These are phyloP conservation scores for Drosophila bipectinata DNA, from an alignment of 1,140 invertebrate species.

Conservation along the genomic window DNA sequence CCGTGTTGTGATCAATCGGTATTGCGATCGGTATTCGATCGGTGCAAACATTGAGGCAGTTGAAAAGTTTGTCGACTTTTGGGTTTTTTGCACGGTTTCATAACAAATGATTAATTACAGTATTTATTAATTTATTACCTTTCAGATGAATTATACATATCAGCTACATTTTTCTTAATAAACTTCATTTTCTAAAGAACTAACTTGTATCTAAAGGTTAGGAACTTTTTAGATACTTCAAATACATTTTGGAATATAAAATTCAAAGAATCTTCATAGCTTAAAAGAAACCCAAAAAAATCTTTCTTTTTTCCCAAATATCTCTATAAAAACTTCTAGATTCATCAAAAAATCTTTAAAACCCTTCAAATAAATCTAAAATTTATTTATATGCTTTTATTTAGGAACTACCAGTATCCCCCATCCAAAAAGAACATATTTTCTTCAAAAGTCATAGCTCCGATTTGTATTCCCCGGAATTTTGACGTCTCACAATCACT, in stretches of 20 bases:
- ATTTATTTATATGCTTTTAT: neutral
- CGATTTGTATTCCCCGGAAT: constrained; percentile 25
- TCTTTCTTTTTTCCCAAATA: too few relatives aligned
- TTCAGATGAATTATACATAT: too few relatives aligned
- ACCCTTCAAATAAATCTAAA: neutral
- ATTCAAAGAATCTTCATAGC: too few relatives aligned
- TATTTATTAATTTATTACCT: neutral
- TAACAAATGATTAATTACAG: neutral
- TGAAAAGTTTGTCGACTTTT: constrained; percentile 22
- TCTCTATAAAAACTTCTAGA: too few relatives aligned
- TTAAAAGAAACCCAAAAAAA: too few relatives aligned
- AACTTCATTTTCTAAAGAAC: too few relatives aligned
- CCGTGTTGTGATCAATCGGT: neutral
- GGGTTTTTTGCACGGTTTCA: neutral
- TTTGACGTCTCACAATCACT: neutral
- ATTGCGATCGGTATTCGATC: neutral
- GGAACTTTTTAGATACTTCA: too few relatives aligned
- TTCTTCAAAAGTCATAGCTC: neutral
- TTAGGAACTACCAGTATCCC: neutral
- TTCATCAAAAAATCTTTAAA: neutral
- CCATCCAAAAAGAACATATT: neutral
- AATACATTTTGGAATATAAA: too few relatives aligned
- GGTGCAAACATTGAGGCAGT: constrained; percentile 25
- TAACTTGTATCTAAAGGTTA: too few relatives aligned
- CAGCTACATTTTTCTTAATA: too few relatives aligned